A percentile compares a stretch with the other conserved stretches of the same genome.
phyloP scores from a whole-genome alignment of 2,888 invertebrate genomes.

The Eupithecia tripunctaria region DNA sequence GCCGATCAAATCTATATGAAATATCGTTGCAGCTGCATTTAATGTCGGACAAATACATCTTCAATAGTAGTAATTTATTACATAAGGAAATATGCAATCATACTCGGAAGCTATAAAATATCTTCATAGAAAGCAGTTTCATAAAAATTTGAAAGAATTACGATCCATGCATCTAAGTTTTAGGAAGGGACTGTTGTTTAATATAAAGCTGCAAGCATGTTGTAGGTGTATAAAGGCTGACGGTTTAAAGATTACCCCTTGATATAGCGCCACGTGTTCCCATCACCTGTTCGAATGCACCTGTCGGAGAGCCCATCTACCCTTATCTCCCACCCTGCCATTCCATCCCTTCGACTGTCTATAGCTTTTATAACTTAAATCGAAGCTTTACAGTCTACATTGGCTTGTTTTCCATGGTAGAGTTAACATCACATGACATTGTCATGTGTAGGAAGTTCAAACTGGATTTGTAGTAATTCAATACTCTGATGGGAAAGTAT shows the following conservation, averaged over 20 bases:
- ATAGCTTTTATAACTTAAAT: conserved; percentile 15
- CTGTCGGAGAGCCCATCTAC: conserved; percentile 40
- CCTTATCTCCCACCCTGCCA: conserved; percentile 41
- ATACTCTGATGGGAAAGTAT: conserved; percentile 24
- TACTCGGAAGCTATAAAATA: neutral
- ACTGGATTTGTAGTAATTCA: conserved; percentile 31
- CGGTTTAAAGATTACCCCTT: conserved; percentile 13
- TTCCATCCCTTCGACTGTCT: conserved; percentile 24
- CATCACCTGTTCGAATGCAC: conserved; percentile 57
- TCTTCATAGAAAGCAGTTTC: neutral
- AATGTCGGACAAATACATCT: neutral
- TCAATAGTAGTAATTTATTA: neutral
- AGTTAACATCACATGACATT: too few relatives aligned
- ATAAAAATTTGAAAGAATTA: neutral
- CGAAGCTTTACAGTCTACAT: conserved; percentile 19
- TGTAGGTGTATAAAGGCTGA: neutral
- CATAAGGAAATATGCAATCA: neutral
- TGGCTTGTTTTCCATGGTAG: conserved; percentile 17
- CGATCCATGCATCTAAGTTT: neutral
- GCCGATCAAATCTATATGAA: conserved; percentile 10
- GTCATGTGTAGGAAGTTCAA: conserved; percentile 30
- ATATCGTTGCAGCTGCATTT: neutral
- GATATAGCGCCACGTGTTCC: conserved; percentile 50
- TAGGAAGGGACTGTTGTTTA: neutral
- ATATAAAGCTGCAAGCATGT: neutral